Conservation (phyloP, 2,797 vertebrate species). For the Tamandua tetradactyla region DNA sequence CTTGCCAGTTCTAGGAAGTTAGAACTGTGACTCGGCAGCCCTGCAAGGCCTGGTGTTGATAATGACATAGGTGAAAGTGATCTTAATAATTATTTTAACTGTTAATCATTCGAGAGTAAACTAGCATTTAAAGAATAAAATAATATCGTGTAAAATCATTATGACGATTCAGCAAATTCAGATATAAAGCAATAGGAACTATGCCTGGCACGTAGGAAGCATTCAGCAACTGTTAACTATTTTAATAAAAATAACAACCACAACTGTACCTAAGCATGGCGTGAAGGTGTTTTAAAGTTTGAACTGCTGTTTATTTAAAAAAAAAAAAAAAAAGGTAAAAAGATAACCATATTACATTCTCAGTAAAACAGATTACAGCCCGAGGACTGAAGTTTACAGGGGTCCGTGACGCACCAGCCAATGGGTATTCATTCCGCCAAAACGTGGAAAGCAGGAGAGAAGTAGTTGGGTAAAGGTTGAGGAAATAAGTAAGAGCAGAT, state of each 20-base stretch:
- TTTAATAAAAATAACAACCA: not conserved
- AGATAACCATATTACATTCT: not conserved
- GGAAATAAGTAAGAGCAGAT: not conserved
- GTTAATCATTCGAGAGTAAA: not conserved
- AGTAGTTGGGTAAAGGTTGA: not conserved
- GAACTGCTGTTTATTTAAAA: not conserved
- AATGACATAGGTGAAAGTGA: too few species aligned
- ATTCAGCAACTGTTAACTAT: not conserved
- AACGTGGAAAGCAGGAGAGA: not conserved
- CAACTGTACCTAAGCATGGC: not conserved
- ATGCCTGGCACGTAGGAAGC: not conserved
- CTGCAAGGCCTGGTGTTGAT: not conserved
- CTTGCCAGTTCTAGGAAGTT: too few species aligned
- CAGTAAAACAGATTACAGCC: not conserved
- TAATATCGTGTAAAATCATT: not conserved
- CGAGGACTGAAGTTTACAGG: not conserved
- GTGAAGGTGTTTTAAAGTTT: not conserved
- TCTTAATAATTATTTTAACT: not conserved
- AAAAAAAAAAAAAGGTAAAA: not conserved
- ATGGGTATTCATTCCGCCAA: not conserved
- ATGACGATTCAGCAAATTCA: not conserved
- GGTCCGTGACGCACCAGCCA: not conserved
- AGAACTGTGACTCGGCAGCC: not conserved
- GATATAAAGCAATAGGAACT: not conserved
- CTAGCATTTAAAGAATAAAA: not conserved